phyloP scores from a whole-genome alignment of 1,140 invertebrate species.

The Cyphomyrmex costatus region DNA sequence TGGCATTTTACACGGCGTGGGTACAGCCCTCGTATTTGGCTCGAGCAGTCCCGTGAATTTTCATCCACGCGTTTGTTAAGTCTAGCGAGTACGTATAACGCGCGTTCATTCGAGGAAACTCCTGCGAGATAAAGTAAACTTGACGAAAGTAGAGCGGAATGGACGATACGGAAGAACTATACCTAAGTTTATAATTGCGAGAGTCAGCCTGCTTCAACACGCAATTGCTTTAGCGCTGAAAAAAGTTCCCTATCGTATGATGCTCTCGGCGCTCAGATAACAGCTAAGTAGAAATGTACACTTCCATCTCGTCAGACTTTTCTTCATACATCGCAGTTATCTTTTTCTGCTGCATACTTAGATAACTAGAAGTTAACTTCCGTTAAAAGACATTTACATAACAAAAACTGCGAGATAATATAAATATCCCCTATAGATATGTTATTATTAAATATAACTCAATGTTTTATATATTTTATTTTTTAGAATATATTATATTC shows the following conservation, averaged over 20 bases:
- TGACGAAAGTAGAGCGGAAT: slow-evolving; percentile 52
- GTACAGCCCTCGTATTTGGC: not conserved
- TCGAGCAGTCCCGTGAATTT: not conserved
- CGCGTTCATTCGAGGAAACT: slow-evolving; percentile 35
- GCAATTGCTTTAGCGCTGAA: slow-evolving; percentile 11
- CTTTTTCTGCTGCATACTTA: slow-evolving; percentile 13
- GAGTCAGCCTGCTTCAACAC: slow-evolving; percentile 4
- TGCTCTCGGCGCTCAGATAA: slow-evolving; percentile 47
- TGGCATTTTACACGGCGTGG: not conserved
- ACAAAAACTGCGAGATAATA: not conserved
- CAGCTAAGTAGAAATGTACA: slow-evolving; percentile 43
- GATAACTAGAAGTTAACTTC: slow-evolving; percentile 10
- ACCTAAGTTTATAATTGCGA: slow-evolving; percentile 52
- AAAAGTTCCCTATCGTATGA: slow-evolving; percentile 43
- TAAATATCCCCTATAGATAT: not conserved
- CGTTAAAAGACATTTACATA: not conserved
- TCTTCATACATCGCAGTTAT: slow-evolving; percentile 26
- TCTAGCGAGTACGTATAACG: not conserved
- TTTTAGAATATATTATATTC: not conserved
- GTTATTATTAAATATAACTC: slow-evolving; percentile 1
- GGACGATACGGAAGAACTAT: slow-evolving; percentile 31
- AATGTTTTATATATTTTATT: not conserved
- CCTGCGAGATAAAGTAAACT: slow-evolving; percentile 40
- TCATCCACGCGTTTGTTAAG: not conserved
- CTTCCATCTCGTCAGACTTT: slow-evolving; percentile 25